Conservation (phyloP, 2,888 invertebrate genomes). For the Gibbula magus region DNA sequence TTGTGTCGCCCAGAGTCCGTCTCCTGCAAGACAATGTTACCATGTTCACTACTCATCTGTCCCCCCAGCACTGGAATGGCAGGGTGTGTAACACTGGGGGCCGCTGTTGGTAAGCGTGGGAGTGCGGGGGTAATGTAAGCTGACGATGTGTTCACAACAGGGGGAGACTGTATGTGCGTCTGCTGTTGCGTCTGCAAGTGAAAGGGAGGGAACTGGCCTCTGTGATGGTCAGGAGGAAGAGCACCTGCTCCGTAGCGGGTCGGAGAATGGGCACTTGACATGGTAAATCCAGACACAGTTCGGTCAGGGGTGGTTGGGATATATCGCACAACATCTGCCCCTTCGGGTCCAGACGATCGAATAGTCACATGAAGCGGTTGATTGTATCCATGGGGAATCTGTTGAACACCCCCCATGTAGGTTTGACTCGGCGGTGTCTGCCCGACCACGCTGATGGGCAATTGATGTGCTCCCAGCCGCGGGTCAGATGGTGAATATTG, state of each 20-base stretch:
- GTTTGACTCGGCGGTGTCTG: background rate
- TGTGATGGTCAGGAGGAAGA: conserved; percentile 2
- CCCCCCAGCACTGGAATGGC: conserved; percentile 46
- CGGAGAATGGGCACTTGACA: conserved; percentile 12
- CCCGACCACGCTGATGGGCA: background rate
- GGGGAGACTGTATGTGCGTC: background rate
- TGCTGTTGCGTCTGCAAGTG: background rate
- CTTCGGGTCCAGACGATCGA: conserved; percentile 28
- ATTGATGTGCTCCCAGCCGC: background rate
- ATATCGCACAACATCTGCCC: conserved; percentile 23
- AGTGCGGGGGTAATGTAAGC: conserved; percentile 17
- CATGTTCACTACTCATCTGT: conserved; percentile 31
- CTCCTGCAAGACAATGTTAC: conserved; percentile 40
- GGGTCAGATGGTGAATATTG: background rate
- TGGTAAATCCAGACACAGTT: conserved; percentile 6
- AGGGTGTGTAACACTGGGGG: conserved; percentile 36
- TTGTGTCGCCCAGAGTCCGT: conserved; percentile 45
- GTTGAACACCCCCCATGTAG: background rate
- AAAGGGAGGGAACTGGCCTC: background rate
- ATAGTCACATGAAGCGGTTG: conserved; percentile 37
- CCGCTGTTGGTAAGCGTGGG: conserved; percentile 26
- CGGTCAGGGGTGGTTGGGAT: conserved; percentile 18
- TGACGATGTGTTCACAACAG: conserved; percentile 14
- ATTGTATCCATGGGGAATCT: conserved; percentile 12
- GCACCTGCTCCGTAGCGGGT: conserved; percentile 13